These are phyloP conservation scores for Temnothorax unifasciatus DNA, from an alignment of 2,888 invertebrate genomes.

Conservation along the genomic window DNA sequence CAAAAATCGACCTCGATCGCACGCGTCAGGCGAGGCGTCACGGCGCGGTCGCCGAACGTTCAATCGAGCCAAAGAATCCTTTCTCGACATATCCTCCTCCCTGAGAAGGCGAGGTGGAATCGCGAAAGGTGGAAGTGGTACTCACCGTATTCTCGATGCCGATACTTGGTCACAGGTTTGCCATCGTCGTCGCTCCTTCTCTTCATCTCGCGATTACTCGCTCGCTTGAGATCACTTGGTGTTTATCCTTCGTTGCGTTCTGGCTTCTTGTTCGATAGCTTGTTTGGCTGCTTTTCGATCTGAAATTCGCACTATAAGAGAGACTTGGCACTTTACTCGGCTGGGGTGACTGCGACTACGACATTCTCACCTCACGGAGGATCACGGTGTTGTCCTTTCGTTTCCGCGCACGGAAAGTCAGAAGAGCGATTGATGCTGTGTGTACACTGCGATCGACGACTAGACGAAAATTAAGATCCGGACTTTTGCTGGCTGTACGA, in stretches of 20 bases:
- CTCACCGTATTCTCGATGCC: conserved; percentile 78
- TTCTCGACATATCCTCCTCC: not conserved
- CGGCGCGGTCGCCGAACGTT: not conserved
- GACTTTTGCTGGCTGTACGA: conserved; percentile 62
- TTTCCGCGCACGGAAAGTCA: not conserved
- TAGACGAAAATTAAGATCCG: conserved; percentile 70
- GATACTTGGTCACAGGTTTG: conserved; percentile 69
- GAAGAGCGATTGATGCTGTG: conserved; percentile 26
- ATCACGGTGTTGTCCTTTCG: not conserved
- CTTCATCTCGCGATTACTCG: conserved; percentile 71
- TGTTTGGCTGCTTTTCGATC: conserved; percentile 10
- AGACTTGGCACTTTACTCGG: conserved; percentile 3
- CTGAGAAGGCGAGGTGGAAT: not conserved
- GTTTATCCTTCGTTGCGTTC: conserved; percentile 2
- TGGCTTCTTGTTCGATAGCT: not conserved
- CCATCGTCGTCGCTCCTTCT: conserved; percentile 70
- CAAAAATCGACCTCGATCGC: conserved; percentile 9
- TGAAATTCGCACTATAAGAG: conserved; percentile 21
- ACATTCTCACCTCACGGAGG: conserved; percentile 12
- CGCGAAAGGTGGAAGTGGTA: conserved; percentile 17
- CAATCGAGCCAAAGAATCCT: conserved; percentile 1
- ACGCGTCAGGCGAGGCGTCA: not conserved
- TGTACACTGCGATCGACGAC: conserved; percentile 66
- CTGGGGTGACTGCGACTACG: not conserved
- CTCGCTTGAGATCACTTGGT: not conserved